These are phyloP conservation scores for Holotrichia oblita DNA, from an alignment of 1,140 invertebrate species.

Conservation along the genomic window DNA sequence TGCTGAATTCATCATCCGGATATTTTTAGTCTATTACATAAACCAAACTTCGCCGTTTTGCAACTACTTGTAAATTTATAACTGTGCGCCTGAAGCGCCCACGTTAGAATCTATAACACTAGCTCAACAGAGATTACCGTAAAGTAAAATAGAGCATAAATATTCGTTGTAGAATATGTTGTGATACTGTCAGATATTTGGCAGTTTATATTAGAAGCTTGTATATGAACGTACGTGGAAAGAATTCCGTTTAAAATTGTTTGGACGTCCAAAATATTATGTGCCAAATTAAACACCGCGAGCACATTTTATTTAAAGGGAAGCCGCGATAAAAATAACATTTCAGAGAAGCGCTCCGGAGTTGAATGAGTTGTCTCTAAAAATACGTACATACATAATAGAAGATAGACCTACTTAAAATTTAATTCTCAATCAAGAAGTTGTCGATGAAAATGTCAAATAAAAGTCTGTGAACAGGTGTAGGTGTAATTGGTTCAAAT, in stretches of 20 bases:
- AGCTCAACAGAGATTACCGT: background rate
- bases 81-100: background rate
- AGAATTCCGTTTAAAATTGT: slow-evolving; percentile 1
- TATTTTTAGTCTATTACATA: background rate
- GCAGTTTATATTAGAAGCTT: background rate
- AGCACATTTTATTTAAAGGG: background rate
- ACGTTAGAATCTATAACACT: background rate
- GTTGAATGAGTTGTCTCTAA: slow-evolving; percentile 6
- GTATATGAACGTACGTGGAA: background rate
- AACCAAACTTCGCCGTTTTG: background rate
- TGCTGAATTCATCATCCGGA: too few species aligned
- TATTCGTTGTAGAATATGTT: background rate
- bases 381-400: background rate
- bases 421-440: too few species aligned
- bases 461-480: too few species aligned
- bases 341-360: background rate
- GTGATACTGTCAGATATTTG: slow-evolving; percentile 16
- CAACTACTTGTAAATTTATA: background rate
- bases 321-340: too few species aligned
- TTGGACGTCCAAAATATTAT: slow-evolving; percentile 14
- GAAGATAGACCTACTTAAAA: too few species aligned
- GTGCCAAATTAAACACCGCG: background rate
- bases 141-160: background rate
- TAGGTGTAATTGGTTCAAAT: too few species aligned
- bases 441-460: too few species aligned